These are phyloP conservation scores for Lysandra bellargus DNA, from an alignment of 2,888 invertebrate genomes.

Conservation along the genomic window DNA sequence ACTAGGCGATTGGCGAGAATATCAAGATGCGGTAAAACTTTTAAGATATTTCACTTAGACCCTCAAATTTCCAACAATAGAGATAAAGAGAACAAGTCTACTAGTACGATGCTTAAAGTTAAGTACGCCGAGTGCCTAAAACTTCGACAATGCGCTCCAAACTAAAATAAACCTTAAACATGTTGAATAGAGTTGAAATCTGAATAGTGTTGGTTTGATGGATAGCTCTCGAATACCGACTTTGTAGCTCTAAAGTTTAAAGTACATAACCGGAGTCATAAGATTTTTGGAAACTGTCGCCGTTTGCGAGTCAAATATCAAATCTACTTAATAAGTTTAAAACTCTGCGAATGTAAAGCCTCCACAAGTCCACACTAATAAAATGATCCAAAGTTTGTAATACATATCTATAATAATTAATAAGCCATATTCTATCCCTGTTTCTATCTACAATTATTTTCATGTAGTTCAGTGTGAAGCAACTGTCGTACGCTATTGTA, in stretches of 20 bases:
- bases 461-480: too few relatives aligned
- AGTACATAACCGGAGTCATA: not conserved
- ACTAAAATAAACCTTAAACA: not conserved
- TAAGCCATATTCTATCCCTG: too few relatives aligned
- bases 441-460: too few relatives aligned
- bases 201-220: not conserved
- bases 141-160: not conserved
- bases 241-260: constrained; percentile 7
- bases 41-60: constrained; percentile 19
- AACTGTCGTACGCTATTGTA: too few relatives aligned
- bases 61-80: constrained; percentile 16
- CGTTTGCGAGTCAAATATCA: not conserved
- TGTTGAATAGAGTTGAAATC: not conserved
- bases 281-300: not conserved
- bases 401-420: too few relatives aligned
- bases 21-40: not conserved
- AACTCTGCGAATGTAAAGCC: not conserved
- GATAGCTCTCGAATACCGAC: not conserved
- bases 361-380: too few relatives aligned
- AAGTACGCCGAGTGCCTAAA: not conserved
- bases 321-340: not conserved
- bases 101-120: not conserved
- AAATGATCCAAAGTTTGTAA: too few relatives aligned
- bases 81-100: not conserved
- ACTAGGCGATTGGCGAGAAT: not conserved